Conservation (phyloP, 2,797 vertebrate genomes). For the Artibeus jamaicensis region DNA sequence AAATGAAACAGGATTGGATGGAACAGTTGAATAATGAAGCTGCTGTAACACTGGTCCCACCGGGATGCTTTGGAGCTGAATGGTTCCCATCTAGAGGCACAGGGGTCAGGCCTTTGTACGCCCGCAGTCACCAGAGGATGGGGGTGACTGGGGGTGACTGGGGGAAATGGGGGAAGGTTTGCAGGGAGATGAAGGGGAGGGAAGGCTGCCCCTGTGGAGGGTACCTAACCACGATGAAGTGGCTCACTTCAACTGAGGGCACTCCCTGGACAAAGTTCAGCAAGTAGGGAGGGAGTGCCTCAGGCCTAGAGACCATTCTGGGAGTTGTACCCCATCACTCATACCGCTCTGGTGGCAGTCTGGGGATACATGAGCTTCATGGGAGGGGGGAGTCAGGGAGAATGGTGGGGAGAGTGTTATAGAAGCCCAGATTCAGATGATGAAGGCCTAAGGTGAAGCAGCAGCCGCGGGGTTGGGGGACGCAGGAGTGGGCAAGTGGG, state of each 20-base stretch:
- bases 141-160: too few relatives aligned
- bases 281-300: too few relatives aligned
- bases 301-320: not conserved
- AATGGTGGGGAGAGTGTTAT: accelerated
- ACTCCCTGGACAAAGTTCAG: not conserved
- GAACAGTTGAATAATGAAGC: accelerated
- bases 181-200: too few relatives aligned
- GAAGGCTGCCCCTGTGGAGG: not conserved
- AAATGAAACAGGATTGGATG: not conserved
- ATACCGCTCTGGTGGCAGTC: accelerated
- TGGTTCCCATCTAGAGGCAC: not conserved
- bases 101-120: not conserved
- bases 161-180: too few relatives aligned
- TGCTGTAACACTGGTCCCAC: not conserved
- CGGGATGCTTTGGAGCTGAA: not conserved
- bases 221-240: too few relatives aligned
- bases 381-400: not conserved
- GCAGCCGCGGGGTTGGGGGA: not conserved
- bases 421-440: not conserved
- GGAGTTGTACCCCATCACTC: not conserved
- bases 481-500: not conserved
- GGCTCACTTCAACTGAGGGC: not conserved
- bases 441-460: too few relatives aligned
- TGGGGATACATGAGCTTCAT: not conserved
- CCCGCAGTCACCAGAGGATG: not conserved